Percentiles rank a stretch among this genome's conserved stretches.
These are phyloP conservation scores for Lycocerus yunnanus DNA, from an alignment of 2,888 invertebrate genomes.

Conservation along the genomic window DNA sequence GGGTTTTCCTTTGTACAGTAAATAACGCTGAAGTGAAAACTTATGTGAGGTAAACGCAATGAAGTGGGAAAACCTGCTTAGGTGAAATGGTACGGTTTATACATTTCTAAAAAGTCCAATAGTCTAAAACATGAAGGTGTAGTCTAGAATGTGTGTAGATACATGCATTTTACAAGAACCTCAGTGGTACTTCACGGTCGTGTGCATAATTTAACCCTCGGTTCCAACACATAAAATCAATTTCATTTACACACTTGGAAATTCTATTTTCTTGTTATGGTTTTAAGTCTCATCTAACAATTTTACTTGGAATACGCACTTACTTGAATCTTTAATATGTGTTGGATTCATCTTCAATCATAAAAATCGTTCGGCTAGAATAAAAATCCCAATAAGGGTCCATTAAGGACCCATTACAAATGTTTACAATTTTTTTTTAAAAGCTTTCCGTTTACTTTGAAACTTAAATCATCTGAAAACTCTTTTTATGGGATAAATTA, in stretches of 20 bases:
- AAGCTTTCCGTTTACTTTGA: background rate
- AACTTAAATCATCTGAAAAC: background rate
- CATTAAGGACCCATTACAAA: background rate
- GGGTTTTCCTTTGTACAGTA: background rate
- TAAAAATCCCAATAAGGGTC: background rate
- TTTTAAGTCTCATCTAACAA: background rate
- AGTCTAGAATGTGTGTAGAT: constrained; percentile 8
- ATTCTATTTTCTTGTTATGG: constrained; percentile 4
- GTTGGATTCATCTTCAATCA: background rate
- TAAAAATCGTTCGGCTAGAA: background rate
- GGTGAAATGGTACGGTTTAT: constrained; percentile 8
- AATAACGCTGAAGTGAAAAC: constrained; percentile 15
- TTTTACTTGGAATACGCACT: background rate
- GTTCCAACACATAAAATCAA: background rate
- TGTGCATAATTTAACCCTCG: background rate
- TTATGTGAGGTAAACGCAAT: constrained; percentile 26
- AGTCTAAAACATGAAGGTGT: constrained; percentile 20
- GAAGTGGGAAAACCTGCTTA: constrained; percentile 24
- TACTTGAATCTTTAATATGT: background rate
- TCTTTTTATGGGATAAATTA: background rate
- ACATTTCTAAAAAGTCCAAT: constrained; percentile 28
- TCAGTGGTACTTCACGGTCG: background rate
- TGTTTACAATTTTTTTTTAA: background rate
- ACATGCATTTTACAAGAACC: constrained; percentile 31
- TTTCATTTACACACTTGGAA: background rate